Conservation (phyloP, 2,113 vertebrate species). For the Spermophilus dauricus region DNA sequence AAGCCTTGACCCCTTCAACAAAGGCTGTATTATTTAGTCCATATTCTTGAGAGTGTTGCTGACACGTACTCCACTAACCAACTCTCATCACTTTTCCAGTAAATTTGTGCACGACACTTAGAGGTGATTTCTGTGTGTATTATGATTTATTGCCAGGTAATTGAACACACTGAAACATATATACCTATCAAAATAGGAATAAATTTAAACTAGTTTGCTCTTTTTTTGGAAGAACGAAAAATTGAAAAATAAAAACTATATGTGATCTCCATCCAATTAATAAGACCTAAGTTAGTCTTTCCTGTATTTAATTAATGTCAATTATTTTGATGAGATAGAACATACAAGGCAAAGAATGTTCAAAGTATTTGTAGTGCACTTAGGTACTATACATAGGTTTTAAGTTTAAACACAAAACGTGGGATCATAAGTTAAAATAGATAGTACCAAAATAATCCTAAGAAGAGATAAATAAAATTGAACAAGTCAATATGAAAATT, state of each 20-base stretch:
- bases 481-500: neutral
- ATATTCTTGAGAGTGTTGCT: neutral
- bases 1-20: neutral
- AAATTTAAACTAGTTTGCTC: neutral
- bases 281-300: neutral
- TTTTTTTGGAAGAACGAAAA: slow-evolving; percentile 19
- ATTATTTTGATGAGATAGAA: neutral
- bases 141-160: neutral
- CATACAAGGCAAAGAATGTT: neutral
- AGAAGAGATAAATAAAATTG: neutral
- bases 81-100: neutral
- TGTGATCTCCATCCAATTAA: neutral
- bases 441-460: neutral
- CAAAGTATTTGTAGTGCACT: neutral
- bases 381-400: neutral
- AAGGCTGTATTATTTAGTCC: neutral
- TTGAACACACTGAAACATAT: neutral
- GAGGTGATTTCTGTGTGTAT: neutral
- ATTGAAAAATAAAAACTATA: neutral
- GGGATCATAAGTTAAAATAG: neutral
- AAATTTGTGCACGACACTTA: neutral
- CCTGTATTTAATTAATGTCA: neutral
- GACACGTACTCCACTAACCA: neutral
- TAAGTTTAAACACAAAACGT: neutral
- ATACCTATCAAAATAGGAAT: neutral